Percentiles rank a stretch among this genome's conserved stretches.
Evolutionary conservation across 1,140 invertebrate species (phyloP).

Genomic region (Bicyclus anynana): DNA sequence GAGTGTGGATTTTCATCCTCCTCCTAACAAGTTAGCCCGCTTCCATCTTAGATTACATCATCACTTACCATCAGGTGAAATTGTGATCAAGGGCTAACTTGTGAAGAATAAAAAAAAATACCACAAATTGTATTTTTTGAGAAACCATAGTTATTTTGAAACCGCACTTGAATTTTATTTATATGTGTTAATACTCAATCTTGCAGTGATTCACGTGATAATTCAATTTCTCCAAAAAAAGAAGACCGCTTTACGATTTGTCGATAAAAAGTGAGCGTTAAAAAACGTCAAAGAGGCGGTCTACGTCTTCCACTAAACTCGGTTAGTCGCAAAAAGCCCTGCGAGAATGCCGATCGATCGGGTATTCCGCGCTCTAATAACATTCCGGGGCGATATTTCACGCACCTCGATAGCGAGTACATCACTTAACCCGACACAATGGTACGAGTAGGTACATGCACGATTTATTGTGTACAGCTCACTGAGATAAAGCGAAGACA

Average conservation of each 20-base stretch:
- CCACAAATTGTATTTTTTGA: too few relatives aligned
- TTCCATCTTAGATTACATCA: too few relatives aligned
- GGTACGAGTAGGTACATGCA: conserved; percentile 62
- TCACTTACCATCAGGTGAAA: too few relatives aligned
- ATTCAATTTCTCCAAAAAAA: neutral
- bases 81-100: too few relatives aligned
- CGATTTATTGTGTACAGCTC: conserved; percentile 67
- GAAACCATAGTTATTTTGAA: too few relatives aligned
- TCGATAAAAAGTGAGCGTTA: conserved; percentile 9
- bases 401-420: conserved; percentile 57
- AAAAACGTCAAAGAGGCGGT: conserved; percentile 39
- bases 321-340: conserved; percentile 29
- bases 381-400: conserved; percentile 65
- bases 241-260: neutral
- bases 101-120: too few relatives aligned
- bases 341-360: conserved; percentile 42
- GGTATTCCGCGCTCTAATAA: conserved; percentile 58
- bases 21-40: too few relatives aligned
- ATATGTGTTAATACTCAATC: neutral
- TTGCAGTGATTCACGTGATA: neutral
- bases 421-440: conserved; percentile 66
- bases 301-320: conserved; percentile 40
- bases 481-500: conserved; percentile 65
- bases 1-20: too few relatives aligned
- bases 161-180: too few relatives aligned